Conservation (phyloP, 1,140 invertebrate species). For the Aphis craccivora region DNA sequence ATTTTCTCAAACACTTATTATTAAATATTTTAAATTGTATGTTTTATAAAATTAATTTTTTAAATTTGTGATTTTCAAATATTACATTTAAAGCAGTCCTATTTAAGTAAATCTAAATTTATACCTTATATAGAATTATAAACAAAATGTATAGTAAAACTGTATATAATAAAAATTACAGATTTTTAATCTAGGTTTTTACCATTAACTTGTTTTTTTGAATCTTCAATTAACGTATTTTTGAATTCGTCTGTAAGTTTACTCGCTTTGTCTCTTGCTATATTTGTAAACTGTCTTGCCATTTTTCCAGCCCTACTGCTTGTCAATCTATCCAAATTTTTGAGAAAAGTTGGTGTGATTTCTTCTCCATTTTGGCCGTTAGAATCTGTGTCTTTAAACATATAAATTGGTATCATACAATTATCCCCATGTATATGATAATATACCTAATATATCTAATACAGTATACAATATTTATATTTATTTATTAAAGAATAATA, state of each 20-base stretch:
- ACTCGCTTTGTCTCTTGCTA: neutral
- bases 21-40: neutral
- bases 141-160: no score
- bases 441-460: no score
- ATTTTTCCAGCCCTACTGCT: neutral
- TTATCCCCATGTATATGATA: neutral
- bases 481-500: neutral
- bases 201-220: neutral
- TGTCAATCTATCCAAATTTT: neutral
- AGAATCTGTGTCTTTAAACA: neutral
- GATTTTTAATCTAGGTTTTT: neutral
- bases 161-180: no score
- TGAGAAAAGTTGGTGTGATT: neutral
- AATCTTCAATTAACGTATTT: neutral
- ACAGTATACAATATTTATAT: no score
- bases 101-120: no score
- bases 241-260: neutral
- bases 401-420: neutral
- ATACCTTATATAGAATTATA: no score
- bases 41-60: neutral
- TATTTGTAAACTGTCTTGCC: neutral
- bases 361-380: neutral
- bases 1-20: neutral
- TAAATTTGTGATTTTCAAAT: neutral
- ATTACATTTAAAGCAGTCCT: no score